Percentiles rank a stretch among this genome's conserved stretches.
phyloP scores from a whole-genome alignment of 2,888 invertebrate genomes.

The Leptinotarsa haldemani region DNA sequence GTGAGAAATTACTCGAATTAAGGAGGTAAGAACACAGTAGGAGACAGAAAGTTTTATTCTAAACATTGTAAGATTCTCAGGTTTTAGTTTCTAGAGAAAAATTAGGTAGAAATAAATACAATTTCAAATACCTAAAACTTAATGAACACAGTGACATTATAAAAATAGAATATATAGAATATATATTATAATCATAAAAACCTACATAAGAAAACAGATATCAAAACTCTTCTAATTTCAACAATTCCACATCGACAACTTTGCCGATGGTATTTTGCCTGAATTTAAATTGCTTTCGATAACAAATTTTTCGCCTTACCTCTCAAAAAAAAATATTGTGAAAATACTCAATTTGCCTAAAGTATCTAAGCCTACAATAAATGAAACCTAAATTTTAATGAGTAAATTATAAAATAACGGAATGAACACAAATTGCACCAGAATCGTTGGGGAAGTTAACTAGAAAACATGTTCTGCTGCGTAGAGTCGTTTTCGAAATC shows the following conservation, averaged over 20 bases:
- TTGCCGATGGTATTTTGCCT: conserved; percentile 7
- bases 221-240: conserved; percentile 39
- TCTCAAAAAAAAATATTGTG: not conserved
- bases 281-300: not conserved
- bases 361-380: conserved; percentile 41
- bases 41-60: conserved; percentile 39
- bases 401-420: conserved; percentile 42
- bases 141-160: conserved; percentile 43
- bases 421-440: conserved; percentile 48
- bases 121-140: conserved; percentile 34
- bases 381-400: conserved; percentile 38
- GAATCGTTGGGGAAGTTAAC: conserved; percentile 50
- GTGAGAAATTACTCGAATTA: not conserved
- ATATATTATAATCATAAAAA: conserved; percentile 39
- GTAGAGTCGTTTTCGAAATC: conserved; percentile 92
- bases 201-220: conserved; percentile 36
- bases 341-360: not conserved
- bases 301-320: not conserved
- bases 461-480: conserved; percentile 75
- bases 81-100: not conserved
- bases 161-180: conserved; percentile 49
- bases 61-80: conserved; percentile 38
- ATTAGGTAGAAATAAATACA: conserved; percentile 32
- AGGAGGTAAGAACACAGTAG: not conserved
- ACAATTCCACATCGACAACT: conserved; percentile 40